phyloP scores from a whole-genome alignment of 2,113 vertebrate species.

The Cynoglossus semilaevis region DNA sequence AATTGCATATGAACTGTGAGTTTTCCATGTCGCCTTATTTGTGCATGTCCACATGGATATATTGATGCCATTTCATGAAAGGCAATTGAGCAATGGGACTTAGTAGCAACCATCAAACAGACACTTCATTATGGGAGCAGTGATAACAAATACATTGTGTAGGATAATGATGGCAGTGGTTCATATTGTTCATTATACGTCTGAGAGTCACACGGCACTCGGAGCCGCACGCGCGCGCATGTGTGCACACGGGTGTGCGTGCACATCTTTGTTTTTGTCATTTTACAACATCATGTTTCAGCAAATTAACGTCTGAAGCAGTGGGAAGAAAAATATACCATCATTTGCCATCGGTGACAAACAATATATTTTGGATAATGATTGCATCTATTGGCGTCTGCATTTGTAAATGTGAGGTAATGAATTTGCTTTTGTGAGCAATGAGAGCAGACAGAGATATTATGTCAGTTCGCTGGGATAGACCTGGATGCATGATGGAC shows the following conservation, averaged over 20 bases:
- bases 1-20: conserved; percentile 54
- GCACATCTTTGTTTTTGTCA: conserved; percentile 61
- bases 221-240: conserved; percentile 45
- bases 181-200: conserved; percentile 74
- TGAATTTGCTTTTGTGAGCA: conserved; percentile 62
- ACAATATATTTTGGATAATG: conserved; percentile 70
- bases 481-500: conserved; percentile 44
- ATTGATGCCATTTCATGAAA: conserved; percentile 71
- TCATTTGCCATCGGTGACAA: conserved; percentile 70
- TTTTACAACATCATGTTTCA: conserved; percentile 71
- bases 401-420: conserved; percentile 68
- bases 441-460: conserved; percentile 61
- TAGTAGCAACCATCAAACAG: conserved; percentile 70
- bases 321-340: conserved; percentile 66
- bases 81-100: conserved; percentile 71
- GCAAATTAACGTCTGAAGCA: conserved; percentile 71
- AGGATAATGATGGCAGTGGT: conserved; percentile 71
- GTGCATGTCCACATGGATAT: conserved; percentile 54
- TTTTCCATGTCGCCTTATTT: conserved; percentile 16
- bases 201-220: conserved; percentile 59
- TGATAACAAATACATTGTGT: conserved; percentile 73
- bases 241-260: conserved; percentile 9
- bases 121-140: conserved; percentile 72
- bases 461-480: conserved; percentile 55
- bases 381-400: conserved; percentile 64